Evolutionary conservation across 2,888 invertebrate genomes (phyloP), one percentile per base, ranked within the genome.

Genomic region (Aphelenchoides bicaudatus): DNA sequence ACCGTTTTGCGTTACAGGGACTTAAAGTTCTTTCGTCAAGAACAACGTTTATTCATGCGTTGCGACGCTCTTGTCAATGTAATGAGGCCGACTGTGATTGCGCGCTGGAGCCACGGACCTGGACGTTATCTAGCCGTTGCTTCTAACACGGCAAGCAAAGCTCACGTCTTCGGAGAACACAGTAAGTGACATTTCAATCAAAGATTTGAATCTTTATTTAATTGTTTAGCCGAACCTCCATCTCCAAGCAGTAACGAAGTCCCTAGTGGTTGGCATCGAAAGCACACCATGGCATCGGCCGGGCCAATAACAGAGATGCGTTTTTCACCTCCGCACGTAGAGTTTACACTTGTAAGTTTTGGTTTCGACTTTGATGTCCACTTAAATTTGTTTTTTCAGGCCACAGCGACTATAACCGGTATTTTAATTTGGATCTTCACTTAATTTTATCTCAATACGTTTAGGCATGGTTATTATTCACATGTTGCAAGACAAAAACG

Each of bases 271-370:
- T 51, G 52, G 52, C 16, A 27, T 3, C 52, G 52, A 6, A 30
- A 37, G n/a, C 21, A 34, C 23, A 27, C 52, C 23, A 51, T 51
- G 52, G 16, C 52, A 2, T 51, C 52, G 34, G 52, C 52, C 37
- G 31, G 21, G n/a, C 21, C 21, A 13, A 29, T 51, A 19, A 51
- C 52, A 19, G 52, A 51, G n/a, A 51, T 51, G 38, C 52, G 37
- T 2, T 51, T 51, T 34, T 51, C 37, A n/a, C 52, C 52, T 1
- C 37, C 52, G 2, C 52, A 51, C 52, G 21, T 51, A 39, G 52
- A 51, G 13, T 34, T 51, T 25, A 38, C 23, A 2, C 16, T 51
- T 2, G 43, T 43, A n/a, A 8, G 43, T 43, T n/a, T n/a, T n/a
- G n/a, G n/a, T n/a, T n/a, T 39, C 21, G 43, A 8, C 43, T 39